Evolutionary conservation across 2,888 invertebrate species (phyloP).

Genomic region (Drosophila mayaguana): DNA sequence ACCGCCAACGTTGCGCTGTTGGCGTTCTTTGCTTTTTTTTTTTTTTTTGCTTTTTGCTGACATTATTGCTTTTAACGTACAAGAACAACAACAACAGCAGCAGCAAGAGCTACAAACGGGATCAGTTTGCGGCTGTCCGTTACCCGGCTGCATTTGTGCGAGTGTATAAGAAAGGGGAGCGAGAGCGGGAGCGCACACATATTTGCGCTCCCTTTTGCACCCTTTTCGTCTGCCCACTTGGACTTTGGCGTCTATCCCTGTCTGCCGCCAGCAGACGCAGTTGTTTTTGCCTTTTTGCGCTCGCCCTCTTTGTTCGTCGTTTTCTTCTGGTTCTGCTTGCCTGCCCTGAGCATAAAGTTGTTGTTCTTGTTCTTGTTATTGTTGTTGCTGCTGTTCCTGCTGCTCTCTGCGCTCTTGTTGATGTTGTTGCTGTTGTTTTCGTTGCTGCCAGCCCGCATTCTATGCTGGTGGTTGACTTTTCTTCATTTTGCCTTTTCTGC

Average conservation of each 20-base stretch:
- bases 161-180: constrained; percentile 12
- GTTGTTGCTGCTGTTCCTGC: constrained; percentile 24
- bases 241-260: constrained; percentile 50
- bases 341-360: constrained; percentile 28
- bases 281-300: constrained; percentile 33
- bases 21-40: constrained; percentile 36
- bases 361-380: not conserved
- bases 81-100: constrained; percentile 32
- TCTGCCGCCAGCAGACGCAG: constrained; percentile 23
- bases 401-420: constrained; percentile 21
- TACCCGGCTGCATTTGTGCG: constrained; percentile 35
- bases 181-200: not conserved
- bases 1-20: constrained; percentile 51
- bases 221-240: constrained; percentile 47
- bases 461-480: constrained; percentile 83
- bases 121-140: constrained; percentile 57
- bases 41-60: constrained; percentile 39
- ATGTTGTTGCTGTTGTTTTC: constrained; percentile 28
- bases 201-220: constrained; percentile 52
- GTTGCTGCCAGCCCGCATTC: constrained; percentile 76
- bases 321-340: constrained; percentile 55
- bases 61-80: constrained; percentile 44
- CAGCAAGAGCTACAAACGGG: constrained; percentile 53
- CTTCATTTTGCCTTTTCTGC: constrained; percentile 68
- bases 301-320: constrained; percentile 30